These are phyloP conservation scores for Mycalesis mineus DNA, from an alignment of 2,888 invertebrate genomes.

Conservation along the genomic window DNA sequence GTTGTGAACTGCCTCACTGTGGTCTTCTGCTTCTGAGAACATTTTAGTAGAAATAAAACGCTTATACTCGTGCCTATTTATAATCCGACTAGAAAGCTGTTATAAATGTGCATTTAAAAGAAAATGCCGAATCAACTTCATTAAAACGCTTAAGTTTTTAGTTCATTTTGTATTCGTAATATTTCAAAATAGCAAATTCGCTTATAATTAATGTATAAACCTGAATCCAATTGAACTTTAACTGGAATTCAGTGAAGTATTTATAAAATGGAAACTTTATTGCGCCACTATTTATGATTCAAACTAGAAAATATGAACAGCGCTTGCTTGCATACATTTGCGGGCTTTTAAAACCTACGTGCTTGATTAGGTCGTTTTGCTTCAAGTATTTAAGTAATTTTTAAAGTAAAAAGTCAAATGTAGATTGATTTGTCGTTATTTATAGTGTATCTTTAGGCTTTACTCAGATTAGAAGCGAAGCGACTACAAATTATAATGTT, in stretches of 20 bases:
- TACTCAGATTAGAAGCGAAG: too few relatives aligned
- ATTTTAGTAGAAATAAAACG: too few relatives aligned
- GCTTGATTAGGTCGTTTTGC: background rate
- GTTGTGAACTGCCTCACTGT: too few relatives aligned
- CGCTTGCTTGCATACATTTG: background rate
- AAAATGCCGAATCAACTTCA: too few relatives aligned
- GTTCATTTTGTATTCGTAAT: background rate
- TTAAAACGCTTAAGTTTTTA: background rate
- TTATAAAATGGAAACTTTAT: constrained; percentile 1
- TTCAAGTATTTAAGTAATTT: background rate
- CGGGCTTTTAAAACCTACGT: background rate
- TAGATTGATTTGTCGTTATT: too few relatives aligned
- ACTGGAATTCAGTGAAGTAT: background rate
- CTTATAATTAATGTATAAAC: background rate
- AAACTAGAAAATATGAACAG: background rate
- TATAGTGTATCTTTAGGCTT: too few relatives aligned
- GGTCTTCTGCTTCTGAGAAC: too few relatives aligned
- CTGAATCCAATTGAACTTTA: background rate
- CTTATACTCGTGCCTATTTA: too few relatives aligned
- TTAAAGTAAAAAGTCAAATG: background rate
- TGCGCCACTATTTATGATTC: background rate
- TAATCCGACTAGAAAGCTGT: too few relatives aligned
- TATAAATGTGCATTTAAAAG: too few relatives aligned
- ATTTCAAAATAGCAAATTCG: background rate
- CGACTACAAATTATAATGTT: too few relatives aligned